Evolutionary conservation across 2,888 invertebrate species (phyloP), one percentile per base, ranked within the genome.

Genomic region (Oligia latruncula): DNA sequence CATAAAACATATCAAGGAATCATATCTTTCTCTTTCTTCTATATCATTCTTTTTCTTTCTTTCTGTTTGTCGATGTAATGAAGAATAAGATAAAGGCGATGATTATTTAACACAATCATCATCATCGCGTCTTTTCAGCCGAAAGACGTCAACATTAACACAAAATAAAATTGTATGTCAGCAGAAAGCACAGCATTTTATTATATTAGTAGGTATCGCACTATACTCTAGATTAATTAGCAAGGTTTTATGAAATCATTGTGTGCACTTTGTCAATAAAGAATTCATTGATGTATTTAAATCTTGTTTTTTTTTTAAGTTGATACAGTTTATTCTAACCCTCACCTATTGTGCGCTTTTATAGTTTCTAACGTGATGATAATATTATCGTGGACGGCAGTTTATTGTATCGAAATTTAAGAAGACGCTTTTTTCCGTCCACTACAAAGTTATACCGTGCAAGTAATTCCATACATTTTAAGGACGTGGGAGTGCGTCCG

Each of bases 241-340:
- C 15, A 6, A 49, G 13, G 17, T 49, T 40, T 49, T 2, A 40
- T 76, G 15, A 70, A 74, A 71, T 49, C 17, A 17, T 40, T n/a
- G 40, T 23, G 46, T 35, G 49, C 52, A 13, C 6, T 62, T 8
- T 71, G 20, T 77, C 20, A 77, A 52, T 77, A 52, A 78, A 77
- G n/a, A 40, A 49, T 46, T 4, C 0, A 35, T 43, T 17, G 11
- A 17, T 17, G 8, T 23, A 29, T 58, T 1, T 8, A 43, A 17
- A 52, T 4, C 20, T 13, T 29, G 40, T 40, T 40, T 49, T 49
- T 29, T 60, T n/a, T 46, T 35, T n/a, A n/a, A 13, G 3, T 13
- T n/a, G 29, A 71, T 20, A 40, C 0, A 20, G 5, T 55, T 9
- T 40, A 23, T 71, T 55, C 46, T 13, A 46, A 46, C 4, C 13